Evolutionary conservation across 2,113 vertebrate genomes (phyloP), one percentile per base, ranked within the genome.

Genomic region (Vanacampus margaritifer): DNA sequence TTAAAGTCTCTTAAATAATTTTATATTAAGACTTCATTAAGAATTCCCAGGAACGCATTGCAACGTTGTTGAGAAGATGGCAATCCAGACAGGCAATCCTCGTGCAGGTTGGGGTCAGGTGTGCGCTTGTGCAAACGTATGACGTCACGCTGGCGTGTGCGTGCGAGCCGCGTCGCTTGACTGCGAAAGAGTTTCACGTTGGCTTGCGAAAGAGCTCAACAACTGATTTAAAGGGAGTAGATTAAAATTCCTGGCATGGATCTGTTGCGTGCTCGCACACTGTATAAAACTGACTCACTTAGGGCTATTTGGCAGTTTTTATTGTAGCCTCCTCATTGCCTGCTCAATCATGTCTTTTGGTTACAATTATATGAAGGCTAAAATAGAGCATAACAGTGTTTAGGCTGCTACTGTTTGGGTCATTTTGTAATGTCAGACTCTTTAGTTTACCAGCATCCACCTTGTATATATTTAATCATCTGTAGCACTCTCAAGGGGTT

Each of bases 61-160:
- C n/a, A 51, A 10, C n/a, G 9, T 11, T 51, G 3, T 11, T 3
- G 48, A n/a, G 46, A 50, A n/a, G 21, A 28, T 14, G 54, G 26
- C 12, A 17, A 32, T 35, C 26, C 26, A 67, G 62, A 61, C 23
- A 1, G 39, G n/a, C n/a, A n/a, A n/a, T 41, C 11, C 21, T 23
- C 28, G 28, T 35, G 28, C 57, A n/a, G 36, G 60, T 43, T 43
- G 36, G 70, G 2, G 54, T 80, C 74, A 81, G 75, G 74, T 80
- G 75, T 65, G 57, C 48, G 4, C 53, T 16, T 4, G 23, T 16
- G 37, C 37, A 43, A 62, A 24, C 73, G 69, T 0, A 39, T 89
- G 90, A 90, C 78, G 88, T 92, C 88, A 90, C 79, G 78, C 74
- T 89, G 32, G 84, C 79, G 88, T 91, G 82, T 92, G 85, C 88